A percentile compares a stretch with the other conserved stretches of the same genome.
phyloP scores from a whole-genome alignment of 2,797 vertebrate species.

The Eleutherodactylus coqui region DNA sequence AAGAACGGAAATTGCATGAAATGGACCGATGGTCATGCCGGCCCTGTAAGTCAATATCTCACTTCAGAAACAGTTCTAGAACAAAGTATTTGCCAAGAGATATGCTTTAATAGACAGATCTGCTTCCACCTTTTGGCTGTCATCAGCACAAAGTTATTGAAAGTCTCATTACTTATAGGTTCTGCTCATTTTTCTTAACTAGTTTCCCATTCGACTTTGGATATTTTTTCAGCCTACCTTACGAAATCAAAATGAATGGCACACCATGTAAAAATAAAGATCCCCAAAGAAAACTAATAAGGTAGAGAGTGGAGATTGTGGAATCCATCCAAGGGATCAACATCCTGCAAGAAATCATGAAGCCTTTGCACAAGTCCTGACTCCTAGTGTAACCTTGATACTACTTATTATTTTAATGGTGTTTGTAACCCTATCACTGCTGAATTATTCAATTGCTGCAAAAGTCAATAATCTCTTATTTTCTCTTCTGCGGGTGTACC shows the following conservation, averaged over 20 bases:
- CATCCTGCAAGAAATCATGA: not conserved
- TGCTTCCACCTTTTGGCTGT: not conserved
- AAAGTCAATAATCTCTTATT: slow-evolving; percentile 16
- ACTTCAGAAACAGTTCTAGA: not conserved
- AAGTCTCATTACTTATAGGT: not conserved
- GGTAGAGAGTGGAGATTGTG: not conserved
- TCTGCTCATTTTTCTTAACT: not conserved
- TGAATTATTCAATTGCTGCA: slow-evolving; percentile 43
- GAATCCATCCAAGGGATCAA: slow-evolving; percentile 21
- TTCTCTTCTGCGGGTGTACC: not conserved
- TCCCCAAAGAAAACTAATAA: not conserved
- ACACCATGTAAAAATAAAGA: not conserved
- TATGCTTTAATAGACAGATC: not conserved
- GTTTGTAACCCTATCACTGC: slow-evolving; percentile 4
- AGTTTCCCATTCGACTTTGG: not conserved
- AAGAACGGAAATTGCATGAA: not conserved
- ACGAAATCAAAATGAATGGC: not conserved
- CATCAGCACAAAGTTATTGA: not conserved
- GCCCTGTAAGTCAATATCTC: not conserved
- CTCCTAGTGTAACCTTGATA: slow-evolving; percentile 11
- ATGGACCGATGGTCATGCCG: not conserved
- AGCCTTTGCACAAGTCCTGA: slow-evolving; percentile 10
- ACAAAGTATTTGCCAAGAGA: not conserved
- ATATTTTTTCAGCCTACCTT: not conserved
- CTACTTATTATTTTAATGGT: slow-evolving; percentile 35